A percentile compares a stretch with the other conserved stretches of the same genome.
These are phyloP conservation scores for Malurus splendens DNA, from an alignment of 2,797 vertebrate species.

Conservation along the genomic window DNA sequence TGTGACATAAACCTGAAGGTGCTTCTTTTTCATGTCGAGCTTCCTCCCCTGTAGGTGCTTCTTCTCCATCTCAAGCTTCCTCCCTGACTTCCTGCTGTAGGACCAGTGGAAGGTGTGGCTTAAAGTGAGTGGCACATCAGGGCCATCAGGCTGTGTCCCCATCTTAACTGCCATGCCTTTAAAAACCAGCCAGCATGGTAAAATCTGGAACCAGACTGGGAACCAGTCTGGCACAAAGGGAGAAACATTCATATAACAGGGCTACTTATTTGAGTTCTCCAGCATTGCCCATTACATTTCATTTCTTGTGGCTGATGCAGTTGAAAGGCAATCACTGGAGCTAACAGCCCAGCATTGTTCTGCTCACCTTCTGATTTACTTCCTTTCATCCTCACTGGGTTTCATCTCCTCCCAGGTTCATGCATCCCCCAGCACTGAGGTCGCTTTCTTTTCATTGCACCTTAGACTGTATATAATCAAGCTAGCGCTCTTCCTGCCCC, in stretches of 20 bases:
- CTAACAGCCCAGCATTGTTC: slow-evolving; percentile 57
- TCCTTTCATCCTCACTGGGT: slow-evolving; percentile 26
- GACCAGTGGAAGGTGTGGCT: background rate
- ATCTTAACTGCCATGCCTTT: background rate
- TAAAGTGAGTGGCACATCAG: background rate
- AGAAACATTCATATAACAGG: slow-evolving; percentile 27
- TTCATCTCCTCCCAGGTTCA: slow-evolving; percentile 52
- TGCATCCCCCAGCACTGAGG: slow-evolving; percentile 9
- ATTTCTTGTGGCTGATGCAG: slow-evolving; percentile 32
- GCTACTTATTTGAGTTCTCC: slow-evolving; percentile 40
- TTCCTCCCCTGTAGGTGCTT: background rate
- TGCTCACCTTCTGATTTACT: slow-evolving; percentile 60
- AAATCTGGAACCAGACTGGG: background rate
- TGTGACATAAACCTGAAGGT: background rate
- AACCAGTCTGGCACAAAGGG: background rate
- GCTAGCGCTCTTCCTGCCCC: background rate
- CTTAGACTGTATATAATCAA: slow-evolving; percentile 40
- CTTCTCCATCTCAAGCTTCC: background rate
- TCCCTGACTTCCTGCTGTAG: background rate
- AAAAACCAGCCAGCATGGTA: background rate
- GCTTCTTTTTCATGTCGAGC: background rate
- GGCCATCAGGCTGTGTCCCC: background rate
- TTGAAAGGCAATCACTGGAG: slow-evolving; percentile 54
- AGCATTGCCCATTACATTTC: slow-evolving; percentile 33
- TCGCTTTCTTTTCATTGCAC: slow-evolving; percentile 35